Base-by-base conservation (phyloP, 2,888 invertebrate genomes). In the Eristalis pertinax region DNA sequence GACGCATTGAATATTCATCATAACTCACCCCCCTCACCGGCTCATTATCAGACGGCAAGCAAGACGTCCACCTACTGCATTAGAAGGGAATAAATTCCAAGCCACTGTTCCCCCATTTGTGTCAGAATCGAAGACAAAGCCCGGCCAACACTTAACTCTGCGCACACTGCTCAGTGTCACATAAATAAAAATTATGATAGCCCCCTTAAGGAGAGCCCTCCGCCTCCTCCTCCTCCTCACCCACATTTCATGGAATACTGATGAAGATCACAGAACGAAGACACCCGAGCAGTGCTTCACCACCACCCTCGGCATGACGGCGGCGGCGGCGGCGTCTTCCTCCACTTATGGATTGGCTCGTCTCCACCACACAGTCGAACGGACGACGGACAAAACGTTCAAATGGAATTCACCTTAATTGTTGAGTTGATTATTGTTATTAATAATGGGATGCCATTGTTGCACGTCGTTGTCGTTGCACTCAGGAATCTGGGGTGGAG, bases 341-440 rank as follows among this genome's bases (percentile, higher is more conserved):
- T n/a, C 19, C 50, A 50, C 50, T 50, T 50, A 50, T 50, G 50
- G 19, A 19, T 50, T 19, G 19, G 50, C 19, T 50, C 50, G 50
- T 22, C 50, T n/a, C 19, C 13, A 1, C 8, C 19, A 50, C 50
- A 32, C 8, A 0, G 29, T 1, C 8, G 32, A 32, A 10, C 32
- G 1, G 32, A n/a, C 64, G 70, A 62, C 50, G 82, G 76, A 80
- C 64, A 80, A 84, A 86, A 84, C 73, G 72, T 65, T 83, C 80
- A 76, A 84, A 80, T 87, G 84, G 87, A 84, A 87, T 87, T 84
- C 84, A 76, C 84, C 84, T 87, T 84, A 87, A 87, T 87, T 87
- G 87, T 80, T 80, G 79, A 80, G 84, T 87, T 87, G 84, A 87
- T 87, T 87, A 87, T 87, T 87, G 87, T 87, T 87, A 87, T 87